Conservation (phyloP, 2,797 vertebrate species). For the Ispidina picta region DNA sequence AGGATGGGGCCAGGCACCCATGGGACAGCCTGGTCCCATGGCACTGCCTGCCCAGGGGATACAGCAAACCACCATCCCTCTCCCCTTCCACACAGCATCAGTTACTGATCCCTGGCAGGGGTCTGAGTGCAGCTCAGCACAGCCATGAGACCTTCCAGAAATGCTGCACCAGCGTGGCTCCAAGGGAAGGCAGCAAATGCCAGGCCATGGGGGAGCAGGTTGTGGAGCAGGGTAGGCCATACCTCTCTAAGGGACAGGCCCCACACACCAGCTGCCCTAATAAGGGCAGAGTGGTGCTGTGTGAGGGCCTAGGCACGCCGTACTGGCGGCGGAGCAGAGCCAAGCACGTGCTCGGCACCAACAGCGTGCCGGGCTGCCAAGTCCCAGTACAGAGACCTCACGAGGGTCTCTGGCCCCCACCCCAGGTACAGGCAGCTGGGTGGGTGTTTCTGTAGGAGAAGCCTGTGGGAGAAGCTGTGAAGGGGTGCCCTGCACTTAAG, state of each 20-base stretch:
- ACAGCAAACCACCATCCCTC: accelerated
- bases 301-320: neutral
- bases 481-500: neutral
- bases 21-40: accelerated
- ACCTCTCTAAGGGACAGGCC: neutral
- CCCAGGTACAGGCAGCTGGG: accelerated
- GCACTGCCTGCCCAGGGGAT: neutral
- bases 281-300: neutral
- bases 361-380: neutral
- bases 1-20: neutral
- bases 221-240: neutral
- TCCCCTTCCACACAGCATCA: neutral
- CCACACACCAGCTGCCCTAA: neutral
- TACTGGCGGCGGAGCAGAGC: neutral
- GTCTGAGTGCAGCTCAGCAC: accelerated
- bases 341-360: neutral
- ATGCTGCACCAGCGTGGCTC: accelerated
- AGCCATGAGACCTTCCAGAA: accelerated
- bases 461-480: accelerated
- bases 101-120: accelerated
- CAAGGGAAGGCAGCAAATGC: accelerated
- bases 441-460: neutral
- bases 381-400: accelerated
- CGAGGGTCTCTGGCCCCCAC: accelerated
- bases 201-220: neutral